Percentiles rank a stretch among this genome's conserved stretches.
phyloP scores from a whole-genome alignment of 2,888 invertebrate genomes.

The Heteropelma amictum region DNA sequence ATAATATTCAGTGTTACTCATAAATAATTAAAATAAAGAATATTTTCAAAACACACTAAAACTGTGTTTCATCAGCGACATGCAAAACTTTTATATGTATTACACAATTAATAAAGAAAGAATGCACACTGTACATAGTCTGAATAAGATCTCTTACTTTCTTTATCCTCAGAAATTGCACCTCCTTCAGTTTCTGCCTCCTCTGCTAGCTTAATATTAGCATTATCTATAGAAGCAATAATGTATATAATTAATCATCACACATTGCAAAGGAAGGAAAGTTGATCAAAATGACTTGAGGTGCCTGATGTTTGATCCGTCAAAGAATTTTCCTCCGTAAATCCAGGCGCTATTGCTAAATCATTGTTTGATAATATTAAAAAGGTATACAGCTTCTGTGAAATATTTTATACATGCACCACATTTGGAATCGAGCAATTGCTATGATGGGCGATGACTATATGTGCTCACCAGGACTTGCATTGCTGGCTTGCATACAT shows the following conservation, averaged over 20 bases:
- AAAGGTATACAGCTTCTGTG: constrained; percentile 7
- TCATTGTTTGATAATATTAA: constrained; percentile 7
- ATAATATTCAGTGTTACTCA: constrained; percentile 3
- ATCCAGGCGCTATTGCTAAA: constrained; percentile 8
- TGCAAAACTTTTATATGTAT: constrained; percentile 4
- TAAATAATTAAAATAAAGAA: constrained; percentile 1
- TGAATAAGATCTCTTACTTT: constrained; percentile 7
- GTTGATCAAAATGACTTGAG: constrained; percentile 1
- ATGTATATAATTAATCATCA: constrained; percentile 13
- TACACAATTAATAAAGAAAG: constrained; percentile 8
- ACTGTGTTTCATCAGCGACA: constrained; percentile 1
- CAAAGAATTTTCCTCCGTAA: constrained; percentile 8
- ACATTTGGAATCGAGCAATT: background rate
- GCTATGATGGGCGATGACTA: background rate
- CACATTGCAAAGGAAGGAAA: constrained; percentile 11
- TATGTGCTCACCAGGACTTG: background rate
- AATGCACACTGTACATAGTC: constrained; percentile 1
- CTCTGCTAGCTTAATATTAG: background rate
- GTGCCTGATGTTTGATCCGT: constrained; percentile 1
- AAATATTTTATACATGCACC: background rate
- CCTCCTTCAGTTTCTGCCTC: constrained; percentile 3
- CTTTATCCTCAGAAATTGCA: constrained; percentile 7
- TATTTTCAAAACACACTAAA: constrained; percentile 1
- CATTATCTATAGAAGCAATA: constrained; percentile 10
- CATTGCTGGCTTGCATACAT: background rate